Conservation (phyloP, 1,140 invertebrate genomes). For the Aleiodes sp. region DNA sequence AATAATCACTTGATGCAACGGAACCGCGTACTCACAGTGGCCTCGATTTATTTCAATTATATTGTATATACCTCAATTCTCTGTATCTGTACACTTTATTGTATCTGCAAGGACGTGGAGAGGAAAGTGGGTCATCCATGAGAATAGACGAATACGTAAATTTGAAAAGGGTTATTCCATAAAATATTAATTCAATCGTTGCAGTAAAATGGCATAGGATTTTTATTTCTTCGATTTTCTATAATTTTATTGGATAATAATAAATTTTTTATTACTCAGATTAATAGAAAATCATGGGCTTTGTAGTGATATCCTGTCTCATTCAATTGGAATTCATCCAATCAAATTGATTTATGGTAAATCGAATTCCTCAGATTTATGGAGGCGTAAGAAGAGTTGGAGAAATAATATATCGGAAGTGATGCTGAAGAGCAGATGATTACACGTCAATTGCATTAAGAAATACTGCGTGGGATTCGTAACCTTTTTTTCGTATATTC, state of each 20-base stretch:
- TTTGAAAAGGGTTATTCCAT: neutral
- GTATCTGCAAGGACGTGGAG: neutral
- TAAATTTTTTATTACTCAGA: neutral
- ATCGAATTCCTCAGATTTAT: neutral
- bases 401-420: neutral
- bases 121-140: constrained; percentile 11
- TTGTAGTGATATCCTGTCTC: neutral
- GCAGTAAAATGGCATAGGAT: neutral
- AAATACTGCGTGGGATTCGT: neutral
- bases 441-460: neutral
- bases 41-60: neutral
- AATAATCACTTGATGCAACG: neutral
- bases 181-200: no score
- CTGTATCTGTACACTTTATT: no score
- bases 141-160: neutral
- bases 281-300: neutral
- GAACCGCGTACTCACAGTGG: neutral
- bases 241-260: neutral
- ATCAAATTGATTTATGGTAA: neutral
- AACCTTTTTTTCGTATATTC: no score
- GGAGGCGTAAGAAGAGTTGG: neutral
- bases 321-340: neutral
- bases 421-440: neutral
- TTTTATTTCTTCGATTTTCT: neutral
- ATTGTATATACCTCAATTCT: no score